A percentile compares a stretch with the other conserved stretches of the same genome.
Conservation (phyloP, 2,797 vertebrate species). For the Parauchenoglanis ngamensis region DNA sequence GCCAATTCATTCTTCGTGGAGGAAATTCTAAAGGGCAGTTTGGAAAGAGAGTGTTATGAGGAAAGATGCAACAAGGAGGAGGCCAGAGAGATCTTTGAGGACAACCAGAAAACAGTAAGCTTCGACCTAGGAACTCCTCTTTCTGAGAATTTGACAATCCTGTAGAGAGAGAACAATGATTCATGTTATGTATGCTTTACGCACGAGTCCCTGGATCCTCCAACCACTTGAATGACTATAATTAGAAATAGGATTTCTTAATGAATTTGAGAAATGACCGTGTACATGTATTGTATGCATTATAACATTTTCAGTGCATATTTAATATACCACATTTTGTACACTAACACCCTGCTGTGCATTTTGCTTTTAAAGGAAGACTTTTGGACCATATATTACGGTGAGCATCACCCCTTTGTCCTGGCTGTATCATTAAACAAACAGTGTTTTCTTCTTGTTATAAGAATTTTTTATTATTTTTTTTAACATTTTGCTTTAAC, state of each 20-base stretch:
- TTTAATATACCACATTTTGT: background rate
- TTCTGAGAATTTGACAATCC: background rate
- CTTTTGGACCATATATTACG: conserved; percentile 81
- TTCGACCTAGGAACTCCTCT: background rate
- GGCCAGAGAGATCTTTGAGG: conserved; percentile 77
- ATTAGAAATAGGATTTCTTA: background rate
- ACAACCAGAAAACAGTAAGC: conserved; percentile 84
- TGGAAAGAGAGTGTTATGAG: conserved; percentile 88
- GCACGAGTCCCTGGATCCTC: background rate
- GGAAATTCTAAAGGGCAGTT: conserved; percentile 83
- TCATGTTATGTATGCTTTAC: background rate
- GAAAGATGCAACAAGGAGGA: conserved; percentile 64
- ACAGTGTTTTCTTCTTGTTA: no score
- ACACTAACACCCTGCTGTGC: background rate
- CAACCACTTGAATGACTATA: background rate
- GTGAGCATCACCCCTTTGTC: conserved; percentile 67
- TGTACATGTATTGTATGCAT: background rate
- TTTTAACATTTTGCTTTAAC: background rate
- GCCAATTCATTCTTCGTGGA: conserved; percentile 78
- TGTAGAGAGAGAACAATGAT: background rate
- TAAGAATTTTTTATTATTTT: background rate
- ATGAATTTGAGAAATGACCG: background rate
- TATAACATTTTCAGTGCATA: background rate
- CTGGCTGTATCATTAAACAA: background rate
- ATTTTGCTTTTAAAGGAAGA: conserved; percentile 63